Evolutionary conservation across 2,888 invertebrate genomes (phyloP).

Genomic region (Trichopoda pennipes): DNA sequence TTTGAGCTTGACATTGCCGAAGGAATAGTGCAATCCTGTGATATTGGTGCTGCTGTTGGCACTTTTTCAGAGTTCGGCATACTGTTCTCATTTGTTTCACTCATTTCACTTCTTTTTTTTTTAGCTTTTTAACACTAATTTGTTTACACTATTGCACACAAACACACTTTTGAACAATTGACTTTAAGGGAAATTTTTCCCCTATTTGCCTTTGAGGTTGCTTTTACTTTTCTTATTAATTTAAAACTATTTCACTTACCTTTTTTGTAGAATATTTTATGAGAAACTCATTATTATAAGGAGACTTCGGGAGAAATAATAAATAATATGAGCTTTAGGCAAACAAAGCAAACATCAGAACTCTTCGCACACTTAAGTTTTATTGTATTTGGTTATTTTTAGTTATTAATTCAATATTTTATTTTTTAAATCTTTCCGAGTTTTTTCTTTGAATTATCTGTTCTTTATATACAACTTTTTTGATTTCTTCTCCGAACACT

Average conservation of each 20-base stretch:
- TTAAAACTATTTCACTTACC: slow-evolving; percentile 47
- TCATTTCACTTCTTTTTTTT: slow-evolving; percentile 70
- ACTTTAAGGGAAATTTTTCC: neutral
- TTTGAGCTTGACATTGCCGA: slow-evolving; percentile 67
- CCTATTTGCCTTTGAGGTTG: neutral
- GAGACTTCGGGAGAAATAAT: no score
- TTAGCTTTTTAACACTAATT: slow-evolving; percentile 15
- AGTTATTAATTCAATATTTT: no score
- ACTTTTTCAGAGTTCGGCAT: slow-evolving; percentile 22
- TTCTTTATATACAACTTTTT: no score
- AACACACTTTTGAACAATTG: slow-evolving; percentile 15
- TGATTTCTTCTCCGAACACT: no score
- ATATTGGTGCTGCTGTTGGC: slow-evolving; percentile 30
- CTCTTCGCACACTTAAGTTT: no score
- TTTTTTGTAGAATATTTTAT: slow-evolving; percentile 17
- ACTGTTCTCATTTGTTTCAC: slow-evolving; percentile 70
- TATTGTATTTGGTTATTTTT: no score
- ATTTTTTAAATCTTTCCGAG: no score
- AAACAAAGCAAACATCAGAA: no score
- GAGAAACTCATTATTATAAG: no score
- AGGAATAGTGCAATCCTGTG: slow-evolving; percentile 13
- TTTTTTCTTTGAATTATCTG: no score
- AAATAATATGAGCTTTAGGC: no score
- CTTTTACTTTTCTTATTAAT: neutral
- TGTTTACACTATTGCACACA: slow-evolving; percentile 37